Evolutionary conservation across 2,113 vertebrate species (phyloP), one percentile per base, ranked within the genome.

Genomic region (Polyodon spathula): DNA sequence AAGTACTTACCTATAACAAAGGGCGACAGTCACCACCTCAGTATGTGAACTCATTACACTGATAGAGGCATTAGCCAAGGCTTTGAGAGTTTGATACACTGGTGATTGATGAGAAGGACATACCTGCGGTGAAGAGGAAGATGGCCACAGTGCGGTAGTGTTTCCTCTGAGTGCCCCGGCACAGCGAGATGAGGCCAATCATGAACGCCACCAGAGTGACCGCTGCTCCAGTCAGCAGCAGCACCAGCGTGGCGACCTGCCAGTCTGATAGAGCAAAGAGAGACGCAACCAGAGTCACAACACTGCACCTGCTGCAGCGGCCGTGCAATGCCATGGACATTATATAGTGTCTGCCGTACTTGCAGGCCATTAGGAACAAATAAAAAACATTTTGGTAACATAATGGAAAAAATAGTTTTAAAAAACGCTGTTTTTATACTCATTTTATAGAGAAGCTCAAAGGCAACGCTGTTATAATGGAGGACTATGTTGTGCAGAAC

Each of bases 81-180:
- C 17, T 51, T 12, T 15, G 53, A 17, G 54, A 17, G 3, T 17
- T 8, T 50, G 63, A 54, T 46, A 1, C 12, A 40, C 46, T n/a
- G 6, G 50, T 12, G 12, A 9, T 38, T 1, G 11, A 5, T 17
- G 42, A 11, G 17, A 16, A 56, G n/a, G 37, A 44, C 63, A 42
- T 78, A 90, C 89, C 89, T 84, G 87, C 83, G 54, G 80, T 81
- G 66, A 89, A 82, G 66, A 91, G 86, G 61, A 90, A 77, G 10
- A 88, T 71, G 0, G 86, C 84, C 55, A 89, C 79, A 0, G 78
- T 79, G 59, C 82, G 81, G 68, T 88, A 87, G 71, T 84, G 84
- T 37, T 64, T 75, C 52, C 78, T 81, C 61, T 86, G 81, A 0
- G 80, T 85, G 14, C 84, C 86, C 56, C 73, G 69, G 78, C 88